These are phyloP conservation scores for Eulemur rufifrons DNA, from an alignment of 2,113 vertebrate species.

Conservation along the genomic window DNA sequence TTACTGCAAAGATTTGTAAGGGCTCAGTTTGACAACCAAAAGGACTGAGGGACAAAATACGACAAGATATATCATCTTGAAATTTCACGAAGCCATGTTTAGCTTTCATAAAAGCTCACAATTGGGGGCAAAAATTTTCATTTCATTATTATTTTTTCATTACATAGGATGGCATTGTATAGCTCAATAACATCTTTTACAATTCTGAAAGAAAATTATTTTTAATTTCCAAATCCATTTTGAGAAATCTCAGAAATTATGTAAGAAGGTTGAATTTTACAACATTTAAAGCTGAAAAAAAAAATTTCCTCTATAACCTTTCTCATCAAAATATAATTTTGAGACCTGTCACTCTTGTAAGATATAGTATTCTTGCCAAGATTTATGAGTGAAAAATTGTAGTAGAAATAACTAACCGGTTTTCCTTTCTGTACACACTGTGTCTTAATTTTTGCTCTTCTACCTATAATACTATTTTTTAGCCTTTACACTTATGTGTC, in stretches of 20 bases:
- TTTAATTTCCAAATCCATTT: background rate
- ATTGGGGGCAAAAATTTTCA: background rate
- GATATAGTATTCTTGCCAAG: background rate
- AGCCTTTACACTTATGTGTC: background rate
- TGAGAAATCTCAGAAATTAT: background rate
- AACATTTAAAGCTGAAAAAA: background rate
- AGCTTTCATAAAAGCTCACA: background rate
- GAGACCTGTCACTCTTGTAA: background rate
- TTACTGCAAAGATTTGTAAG: background rate
- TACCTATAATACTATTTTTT: background rate
- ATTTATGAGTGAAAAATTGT: background rate
- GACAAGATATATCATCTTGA: background rate
- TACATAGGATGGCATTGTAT: background rate
- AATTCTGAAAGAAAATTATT: background rate
- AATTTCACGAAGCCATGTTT: background rate
- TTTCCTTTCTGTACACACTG: background rate
- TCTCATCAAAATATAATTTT: constrained; percentile 23
- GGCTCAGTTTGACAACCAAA: background rate
- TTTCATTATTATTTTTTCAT: background rate
- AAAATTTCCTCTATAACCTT: background rate
- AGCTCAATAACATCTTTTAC: background rate
- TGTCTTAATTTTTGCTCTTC: background rate
- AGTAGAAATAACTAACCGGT: background rate
- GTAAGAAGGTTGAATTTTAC: background rate
- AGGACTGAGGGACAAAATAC: background rate